Percentiles rank a stretch among this genome's conserved stretches.
phyloP scores from a whole-genome alignment of 2,888 invertebrate species.

The Parnassius apollo region DNA sequence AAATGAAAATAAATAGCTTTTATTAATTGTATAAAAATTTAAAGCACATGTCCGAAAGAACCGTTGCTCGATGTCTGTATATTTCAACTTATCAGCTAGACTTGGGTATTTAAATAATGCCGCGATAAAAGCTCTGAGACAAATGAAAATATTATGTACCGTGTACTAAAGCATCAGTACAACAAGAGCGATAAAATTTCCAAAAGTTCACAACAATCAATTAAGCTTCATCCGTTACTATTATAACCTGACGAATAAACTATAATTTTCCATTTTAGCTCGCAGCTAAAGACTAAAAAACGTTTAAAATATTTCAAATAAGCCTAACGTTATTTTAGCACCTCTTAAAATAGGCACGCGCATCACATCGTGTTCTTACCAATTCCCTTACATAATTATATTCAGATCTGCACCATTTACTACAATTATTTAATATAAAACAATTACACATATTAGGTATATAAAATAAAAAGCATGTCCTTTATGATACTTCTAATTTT shows the following conservation, averaged over 20 bases:
- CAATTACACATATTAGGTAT: slow-evolving; percentile 1
- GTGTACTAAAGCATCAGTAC: background rate
- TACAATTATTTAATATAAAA: slow-evolving; percentile 8
- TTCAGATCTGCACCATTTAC: slow-evolving; percentile 15
- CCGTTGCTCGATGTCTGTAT: slow-evolving; percentile 15
- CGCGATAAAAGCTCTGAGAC: background rate
- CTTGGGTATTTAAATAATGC: background rate
- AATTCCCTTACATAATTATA: slow-evolving; percentile 15
- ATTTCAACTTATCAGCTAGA: background rate
- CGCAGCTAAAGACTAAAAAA: slow-evolving; percentile 29
- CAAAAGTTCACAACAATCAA: slow-evolving; percentile 21
- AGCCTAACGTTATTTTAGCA: slow-evolving; percentile 37
- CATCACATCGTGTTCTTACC: slow-evolving; percentile 33
- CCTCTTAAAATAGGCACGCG: slow-evolving; percentile 39
- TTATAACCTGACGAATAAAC: slow-evolving; percentile 6
- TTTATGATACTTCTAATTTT: slow-evolving; percentile 2
- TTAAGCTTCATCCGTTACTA: slow-evolving; percentile 6
- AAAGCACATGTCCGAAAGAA: slow-evolving; percentile 3
- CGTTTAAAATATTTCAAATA: slow-evolving; percentile 18
- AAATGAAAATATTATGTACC: background rate
- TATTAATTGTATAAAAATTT: background rate
- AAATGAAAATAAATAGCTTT: background rate
- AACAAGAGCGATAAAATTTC: slow-evolving; percentile 10
- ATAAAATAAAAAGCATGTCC: slow-evolving; percentile 10
- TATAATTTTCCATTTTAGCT: slow-evolving; percentile 10